phyloP scores from a whole-genome alignment of 1,140 invertebrate species.

The Lasioglossum albipes region DNA sequence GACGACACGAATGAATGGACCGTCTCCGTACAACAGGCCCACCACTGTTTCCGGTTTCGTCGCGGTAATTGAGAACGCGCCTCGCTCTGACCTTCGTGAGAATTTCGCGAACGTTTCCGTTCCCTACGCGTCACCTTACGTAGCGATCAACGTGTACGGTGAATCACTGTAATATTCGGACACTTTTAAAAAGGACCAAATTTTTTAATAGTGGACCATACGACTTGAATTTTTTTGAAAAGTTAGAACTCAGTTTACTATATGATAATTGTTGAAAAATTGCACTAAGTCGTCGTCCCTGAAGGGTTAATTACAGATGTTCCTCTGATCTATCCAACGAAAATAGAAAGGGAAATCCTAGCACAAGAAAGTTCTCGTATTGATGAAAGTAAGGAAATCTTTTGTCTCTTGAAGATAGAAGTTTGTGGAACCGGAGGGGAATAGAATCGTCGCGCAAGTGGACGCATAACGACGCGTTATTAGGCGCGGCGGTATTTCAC shows the following conservation, averaged over 20 bases:
- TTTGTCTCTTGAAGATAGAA: neutral
- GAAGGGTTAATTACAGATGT: too few relatives aligned
- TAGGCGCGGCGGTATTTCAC: neutral
- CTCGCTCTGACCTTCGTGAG: constrained; percentile 8
- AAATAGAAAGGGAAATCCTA: too few relatives aligned
- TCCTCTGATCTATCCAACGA: too few relatives aligned
- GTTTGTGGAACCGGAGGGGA: neutral
- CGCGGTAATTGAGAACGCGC: constrained; percentile 36
- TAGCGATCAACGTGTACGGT: too few relatives aligned
- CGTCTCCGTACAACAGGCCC: constrained; percentile 35
- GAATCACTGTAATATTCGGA: too few relatives aligned
- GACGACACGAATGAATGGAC: constrained; percentile 39
- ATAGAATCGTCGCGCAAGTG: neutral
- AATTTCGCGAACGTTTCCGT: constrained; percentile 18
- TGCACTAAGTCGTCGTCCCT: too few relatives aligned
- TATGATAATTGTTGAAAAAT: too few relatives aligned
- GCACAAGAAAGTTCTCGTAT: neutral
- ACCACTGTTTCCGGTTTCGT: constrained; percentile 37
- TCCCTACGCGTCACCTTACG: too few relatives aligned
- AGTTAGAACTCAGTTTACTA: too few relatives aligned
- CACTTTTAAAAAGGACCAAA: too few relatives aligned
- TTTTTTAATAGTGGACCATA: too few relatives aligned
- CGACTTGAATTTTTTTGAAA: too few relatives aligned
- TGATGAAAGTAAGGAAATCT: neutral
- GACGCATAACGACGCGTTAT: neutral